Evolutionary conservation across 2,888 invertebrate genomes (phyloP), one percentile per base, ranked within the genome.

Genomic region (Trisateles emortualis): DNA sequence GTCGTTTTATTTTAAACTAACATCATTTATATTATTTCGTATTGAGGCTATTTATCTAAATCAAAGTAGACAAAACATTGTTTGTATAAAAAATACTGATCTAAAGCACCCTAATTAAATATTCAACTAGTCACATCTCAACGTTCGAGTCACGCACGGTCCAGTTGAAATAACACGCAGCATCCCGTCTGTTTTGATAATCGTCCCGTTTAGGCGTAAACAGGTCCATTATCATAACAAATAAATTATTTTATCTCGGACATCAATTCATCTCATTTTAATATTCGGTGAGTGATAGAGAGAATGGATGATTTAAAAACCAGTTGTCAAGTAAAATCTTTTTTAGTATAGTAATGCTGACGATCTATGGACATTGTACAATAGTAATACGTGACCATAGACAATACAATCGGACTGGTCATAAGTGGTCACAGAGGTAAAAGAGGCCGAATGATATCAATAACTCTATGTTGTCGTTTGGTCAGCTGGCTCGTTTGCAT

Each of bases 151-250:
- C 87, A 86, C 83, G 86, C 81, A 72, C 78, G 77, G 86, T 84
- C 89, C 92, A 91, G 90, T 90, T 91, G 90, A 72, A 88, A 88
- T 79, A 91, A 92, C 90, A 91, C 65, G 38, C 90, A 92, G 92
- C 89, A 89, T 90, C 89, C 86, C 72, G 69, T 56, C 59, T 82
- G 72, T 84, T 83, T 76, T 80, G 76, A 79, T 76, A 78, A 75
- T 71, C 69, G 74, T 79, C 78, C 78, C 76, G 76, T 78, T 78
- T 72, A 74, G 74, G 68, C 64, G 55, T 72, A 78, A 79, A 82
- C 79, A 70, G 72, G 68, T 72, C 59, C 53, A 61, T 68, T 64
- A 67, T 19, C 51, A 73, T 60, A 69, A 68, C 59, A 74, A 74
- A 70, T 62, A 55, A 40, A 52, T 42, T 52, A 41, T 52, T 71